Evolutionary conservation across 2,888 invertebrate species (phyloP), one percentile per base, ranked within the genome.

Genomic region (Yponomeuta malinellus): DNA sequence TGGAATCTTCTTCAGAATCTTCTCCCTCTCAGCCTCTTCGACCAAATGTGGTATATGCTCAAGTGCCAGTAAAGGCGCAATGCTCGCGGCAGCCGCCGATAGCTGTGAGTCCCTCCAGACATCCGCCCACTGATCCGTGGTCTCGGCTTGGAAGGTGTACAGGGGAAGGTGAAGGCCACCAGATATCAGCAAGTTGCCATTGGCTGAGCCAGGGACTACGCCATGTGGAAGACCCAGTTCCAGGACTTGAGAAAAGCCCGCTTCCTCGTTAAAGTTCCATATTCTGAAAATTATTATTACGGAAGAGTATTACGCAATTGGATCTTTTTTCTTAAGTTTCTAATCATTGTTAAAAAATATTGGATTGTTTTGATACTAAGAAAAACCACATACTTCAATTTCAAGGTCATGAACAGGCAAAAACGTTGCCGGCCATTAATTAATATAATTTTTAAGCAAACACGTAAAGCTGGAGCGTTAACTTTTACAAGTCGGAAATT

Each of bases 221-320:
- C 94, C 94, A 71, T 93, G 93, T 0, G 95, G 95, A 0, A 95
- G 89, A 73, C 94, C 94, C 0, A 95, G 87, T 77, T 95, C 95
- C 0, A 95, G 83, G 0, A 95, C 95, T 90, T 95, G 95, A 0
- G 95, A 95, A 79, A 94, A 95, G 0, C 95, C 95, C 0, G 95
- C 94, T 82, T 95, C 95, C 79, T 95, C 95, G 78, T 95, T 95
- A 86, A 94, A 95, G 79, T 94, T 95, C 94, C 95, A 95, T 73
- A 95, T 93, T 78, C 95, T 95, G 85, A 67, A 89, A 85, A 15
- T 64, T 23, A 23, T 65, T 23, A 67, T 64, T 59, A 15, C 3
- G 15, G 15, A 15, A 12, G 15, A 59, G 8, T 59, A 59, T 15
- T 59, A 4, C 43, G 43, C 43, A 5, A 43, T 43, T 43, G 43